Evolutionary conservation across 2,888 invertebrate species (phyloP), one percentile per base, ranked within the genome.

Genomic region (Psococerastis gibbosa): DNA sequence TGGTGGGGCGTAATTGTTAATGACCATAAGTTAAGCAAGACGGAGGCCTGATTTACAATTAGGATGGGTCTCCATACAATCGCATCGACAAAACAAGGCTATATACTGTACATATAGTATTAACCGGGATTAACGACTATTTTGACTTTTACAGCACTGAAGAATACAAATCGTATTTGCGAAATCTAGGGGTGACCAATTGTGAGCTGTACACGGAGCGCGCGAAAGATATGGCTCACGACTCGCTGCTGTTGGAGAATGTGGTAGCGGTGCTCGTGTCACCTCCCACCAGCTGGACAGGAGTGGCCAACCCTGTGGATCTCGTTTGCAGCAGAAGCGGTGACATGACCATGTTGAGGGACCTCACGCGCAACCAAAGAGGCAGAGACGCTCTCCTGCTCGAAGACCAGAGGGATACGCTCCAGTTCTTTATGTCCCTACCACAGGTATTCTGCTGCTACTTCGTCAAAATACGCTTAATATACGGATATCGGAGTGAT

Each of bases 231-330:
- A 38, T 53, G 11, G 47, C 49, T 11, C 57, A 65, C 42, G 66
- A 68, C 48, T 64, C 68, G 1, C 56, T 61, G 32, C 67, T 68
- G 32, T 62, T 75, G 50, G 70, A 72, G 46, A 66, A 69, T 35
- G 73, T 73, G 1, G 73, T 75, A 1, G 71, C 73, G 0, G 67
- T 77, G 2, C 66, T 75, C 50, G 84, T 81, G 1, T 78, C 79
- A 1, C 84, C 85, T 1, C 80, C 82, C 0, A 83, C 81, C 56
- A 82, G 82, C 1, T 83, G 80, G 55, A 80, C 81, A 0, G 80
- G 81, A 1, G 75, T 84, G 18, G 68, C 68, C 0, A 82, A 84
- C 56, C 52, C 43, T 22, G 52, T 52, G 27, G 51, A 48, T 20
- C 46, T 52, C 23, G 50, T 46, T 18, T 80, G 78, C 52, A 77